phyloP scores from a whole-genome alignment of 2,113 vertebrate species.

The Aphyosemion australe region DNA sequence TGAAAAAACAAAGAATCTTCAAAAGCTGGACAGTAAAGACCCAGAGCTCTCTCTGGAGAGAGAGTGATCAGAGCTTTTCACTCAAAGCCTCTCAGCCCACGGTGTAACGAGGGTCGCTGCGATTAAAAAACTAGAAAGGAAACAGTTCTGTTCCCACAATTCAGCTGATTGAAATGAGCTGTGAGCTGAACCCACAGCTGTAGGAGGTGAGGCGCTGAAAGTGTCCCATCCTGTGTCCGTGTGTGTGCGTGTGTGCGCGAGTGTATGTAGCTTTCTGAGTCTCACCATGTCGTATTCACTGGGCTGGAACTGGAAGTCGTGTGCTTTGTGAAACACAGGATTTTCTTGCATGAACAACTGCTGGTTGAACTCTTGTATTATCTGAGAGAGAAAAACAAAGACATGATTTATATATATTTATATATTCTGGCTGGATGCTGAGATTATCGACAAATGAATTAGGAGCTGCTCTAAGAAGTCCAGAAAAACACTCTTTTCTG shows the following conservation, averaged over 20 bases:
- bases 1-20: slow-evolving; percentile 15
- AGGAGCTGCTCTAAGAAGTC: no score
- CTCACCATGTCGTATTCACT: slow-evolving; percentile 94
- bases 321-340: slow-evolving; percentile 90
- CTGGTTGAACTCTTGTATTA: slow-evolving; percentile 94
- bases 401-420: no score
- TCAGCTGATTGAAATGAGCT: slow-evolving; percentile 7
- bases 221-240: background rate
- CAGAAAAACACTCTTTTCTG: no score
- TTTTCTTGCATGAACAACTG: slow-evolving; percentile 97
- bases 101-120: slow-evolving; percentile 20
- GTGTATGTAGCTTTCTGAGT: background rate
- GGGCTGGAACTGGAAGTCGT: slow-evolving; percentile 96
- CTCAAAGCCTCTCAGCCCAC: slow-evolving; percentile 22
- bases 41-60: slow-evolving; percentile 24
- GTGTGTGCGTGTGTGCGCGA: no score
- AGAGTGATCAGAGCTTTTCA: slow-evolving; percentile 30
- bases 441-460: no score
- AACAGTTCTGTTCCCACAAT: slow-evolving; percentile 8
- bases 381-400: slow-evolving; percentile 71
- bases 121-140: background rate
- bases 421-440: no score
- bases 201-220: background rate
- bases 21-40: slow-evolving; percentile 36
- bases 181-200: background rate